Evolutionary conservation across 2,113 vertebrate genomes (phyloP).

Genomic region (Camarhynchus parvulus): DNA sequence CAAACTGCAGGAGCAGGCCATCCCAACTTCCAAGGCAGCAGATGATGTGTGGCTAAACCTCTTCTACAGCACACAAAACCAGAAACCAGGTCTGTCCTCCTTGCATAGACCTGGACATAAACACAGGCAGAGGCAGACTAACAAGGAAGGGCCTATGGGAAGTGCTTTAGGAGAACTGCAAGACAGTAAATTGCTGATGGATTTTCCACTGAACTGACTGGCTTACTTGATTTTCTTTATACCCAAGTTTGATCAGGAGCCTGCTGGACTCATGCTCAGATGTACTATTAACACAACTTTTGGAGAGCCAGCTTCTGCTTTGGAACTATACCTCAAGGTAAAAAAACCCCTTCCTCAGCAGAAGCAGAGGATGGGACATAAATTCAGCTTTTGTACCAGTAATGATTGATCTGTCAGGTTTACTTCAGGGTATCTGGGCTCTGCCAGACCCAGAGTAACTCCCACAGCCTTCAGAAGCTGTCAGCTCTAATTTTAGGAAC

Average conservation of each 20-base stretch:
- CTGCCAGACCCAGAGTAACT: background rate
- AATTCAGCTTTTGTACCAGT: background rate
- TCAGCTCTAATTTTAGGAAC: conserved; percentile 30
- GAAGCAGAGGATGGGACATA: background rate
- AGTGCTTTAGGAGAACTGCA: background rate
- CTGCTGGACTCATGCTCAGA: background rate
- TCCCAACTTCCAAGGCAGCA: background rate
- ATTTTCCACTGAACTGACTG: background rate
- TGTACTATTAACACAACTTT: background rate
- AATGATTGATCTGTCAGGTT: background rate
- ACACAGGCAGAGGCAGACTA: background rate
- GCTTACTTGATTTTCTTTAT: background rate
- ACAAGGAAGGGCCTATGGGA: background rate
- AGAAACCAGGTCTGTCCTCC: background rate
- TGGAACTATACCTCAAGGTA: background rate
- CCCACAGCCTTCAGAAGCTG: background rate
- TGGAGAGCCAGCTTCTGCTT: background rate
- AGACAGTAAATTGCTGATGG: background rate
- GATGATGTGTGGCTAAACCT: background rate
- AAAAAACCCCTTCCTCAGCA: background rate
- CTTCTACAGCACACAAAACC: background rate
- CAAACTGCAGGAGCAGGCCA: background rate
- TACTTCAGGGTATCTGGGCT: background rate
- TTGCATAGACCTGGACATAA: background rate
- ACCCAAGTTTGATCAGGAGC: background rate